Conservation (phyloP, 1,140 invertebrate genomes). For the Agraylea sexmaculata region DNA sequence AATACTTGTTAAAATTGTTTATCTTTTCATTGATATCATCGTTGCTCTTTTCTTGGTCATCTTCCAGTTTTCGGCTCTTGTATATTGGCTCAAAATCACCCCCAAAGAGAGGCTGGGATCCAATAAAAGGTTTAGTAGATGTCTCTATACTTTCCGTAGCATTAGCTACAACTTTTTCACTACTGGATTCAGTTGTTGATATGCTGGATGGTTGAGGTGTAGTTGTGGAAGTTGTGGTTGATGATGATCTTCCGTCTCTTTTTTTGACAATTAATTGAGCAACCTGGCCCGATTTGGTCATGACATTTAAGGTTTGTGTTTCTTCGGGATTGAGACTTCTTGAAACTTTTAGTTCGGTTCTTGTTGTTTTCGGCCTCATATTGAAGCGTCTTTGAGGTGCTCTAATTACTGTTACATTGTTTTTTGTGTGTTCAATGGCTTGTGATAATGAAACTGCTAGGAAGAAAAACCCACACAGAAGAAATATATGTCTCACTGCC, state of each 20-base stretch:
- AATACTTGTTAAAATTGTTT: conserved; percentile 35
- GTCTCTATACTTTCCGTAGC: conserved; percentile 12
- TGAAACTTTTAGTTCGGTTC: conserved; percentile 65
- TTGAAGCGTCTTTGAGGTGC: conserved; percentile 1
- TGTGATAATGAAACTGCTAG: conserved; percentile 1
- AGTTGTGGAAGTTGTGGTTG: conserved; percentile 4
- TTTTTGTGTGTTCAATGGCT: conserved; percentile 11
- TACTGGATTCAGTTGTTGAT: conserved; percentile 5
- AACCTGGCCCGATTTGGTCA: conserved; percentile 57
- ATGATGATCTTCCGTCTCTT: conserved; percentile 36
- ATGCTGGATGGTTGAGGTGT: conserved; percentile 23
- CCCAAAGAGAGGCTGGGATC: conserved; percentile 15
- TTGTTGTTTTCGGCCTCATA: conserved; percentile 38
- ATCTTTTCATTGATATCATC: conserved; percentile 20
- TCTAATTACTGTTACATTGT: conserved; percentile 8
- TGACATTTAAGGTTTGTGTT: conserved; percentile 61
- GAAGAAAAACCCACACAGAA: conserved; percentile 13
- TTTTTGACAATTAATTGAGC: conserved; percentile 68
- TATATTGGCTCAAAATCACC: conserved; percentile 16
- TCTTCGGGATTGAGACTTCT: conserved; percentile 61
- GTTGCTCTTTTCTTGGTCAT: conserved; percentile 6
- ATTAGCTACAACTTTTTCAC: conserved; percentile 10
- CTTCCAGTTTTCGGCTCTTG: conserved; percentile 12
- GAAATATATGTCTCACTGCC: conserved; percentile 12
- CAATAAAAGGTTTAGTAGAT: conserved; percentile 14